Percentiles rank a stretch among this genome's conserved stretches.
Evolutionary conservation across 2,113 vertebrate species (phyloP).

Genomic region (Nettapus auritus): DNA sequence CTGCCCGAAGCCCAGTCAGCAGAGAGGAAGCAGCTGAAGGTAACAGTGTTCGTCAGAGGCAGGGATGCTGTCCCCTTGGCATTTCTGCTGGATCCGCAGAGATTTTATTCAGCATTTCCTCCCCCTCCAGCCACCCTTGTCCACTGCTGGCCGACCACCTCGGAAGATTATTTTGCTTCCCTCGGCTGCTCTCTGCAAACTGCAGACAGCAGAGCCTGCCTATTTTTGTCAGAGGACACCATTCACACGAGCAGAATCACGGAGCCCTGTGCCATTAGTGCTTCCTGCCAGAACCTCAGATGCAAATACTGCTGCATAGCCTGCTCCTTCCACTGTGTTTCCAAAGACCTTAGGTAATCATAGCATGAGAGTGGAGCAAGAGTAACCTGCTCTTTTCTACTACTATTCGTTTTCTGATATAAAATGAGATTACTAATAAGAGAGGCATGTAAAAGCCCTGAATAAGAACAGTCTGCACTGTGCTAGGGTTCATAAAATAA

Average conservation of each 20-base stretch:
- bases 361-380: neutral
- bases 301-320: neutral
- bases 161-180: conserved; percentile 2
- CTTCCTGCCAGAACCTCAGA: neutral
- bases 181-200: neutral
- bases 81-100: neutral
- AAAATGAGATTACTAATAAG: neutral
- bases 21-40: conserved; percentile 51
- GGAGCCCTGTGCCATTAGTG: neutral
- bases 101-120: neutral
- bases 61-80: neutral
- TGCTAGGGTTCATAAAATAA: neutral
- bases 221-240: conserved; percentile 13
- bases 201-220: neutral
- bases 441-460: neutral
- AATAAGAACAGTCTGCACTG: neutral
- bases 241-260: neutral
- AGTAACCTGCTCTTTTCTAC: neutral
- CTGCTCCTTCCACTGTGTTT: neutral
- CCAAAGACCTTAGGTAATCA: neutral
- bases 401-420: neutral
- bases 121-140: neutral
- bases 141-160: neutral
- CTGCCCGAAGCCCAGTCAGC: conserved; percentile 40
- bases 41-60: neutral